phyloP scores from a whole-genome alignment of 2,113 vertebrate species.

The Ornithorhynchus anatinus region DNA sequence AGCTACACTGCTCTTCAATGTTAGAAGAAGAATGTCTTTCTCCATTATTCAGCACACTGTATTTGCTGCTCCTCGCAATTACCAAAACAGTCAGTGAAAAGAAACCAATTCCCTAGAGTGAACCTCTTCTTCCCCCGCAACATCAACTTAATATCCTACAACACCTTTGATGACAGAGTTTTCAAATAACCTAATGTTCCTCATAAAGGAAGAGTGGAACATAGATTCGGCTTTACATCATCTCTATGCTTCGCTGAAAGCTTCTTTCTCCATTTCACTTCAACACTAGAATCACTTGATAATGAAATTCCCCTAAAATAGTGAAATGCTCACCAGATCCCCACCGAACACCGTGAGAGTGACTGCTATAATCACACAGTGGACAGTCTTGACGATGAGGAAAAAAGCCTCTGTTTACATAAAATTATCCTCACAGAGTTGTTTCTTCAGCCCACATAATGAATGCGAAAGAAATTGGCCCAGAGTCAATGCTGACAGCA shows the following conservation, averaged over 20 bases:
- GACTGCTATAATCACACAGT: not conserved
- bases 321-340: slow-evolving; percentile 10
- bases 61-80: too few relatives aligned
- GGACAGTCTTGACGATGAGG: not conserved
- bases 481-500: not conserved
- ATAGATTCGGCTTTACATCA: too few relatives aligned
- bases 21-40: too few relatives aligned
- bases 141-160: too few relatives aligned
- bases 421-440: not conserved
- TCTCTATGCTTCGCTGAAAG: not conserved
- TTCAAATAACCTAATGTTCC: too few relatives aligned
- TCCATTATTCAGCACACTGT: too few relatives aligned
- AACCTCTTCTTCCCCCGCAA: too few relatives aligned
- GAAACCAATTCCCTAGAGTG: too few relatives aligned
- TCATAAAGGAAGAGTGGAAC: too few relatives aligned
- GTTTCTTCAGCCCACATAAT: not conserved
- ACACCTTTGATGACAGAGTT: too few relatives aligned
- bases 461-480: not conserved
- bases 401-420: not conserved
- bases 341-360: not conserved
- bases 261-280: slow-evolving; percentile 9
- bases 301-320: slow-evolving; percentile 7
- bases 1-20: too few relatives aligned
- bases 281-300: not conserved
- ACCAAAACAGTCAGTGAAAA: too few relatives aligned